A percentile compares a stretch with the other conserved stretches of the same genome.
Evolutionary conservation across 2,797 vertebrate species (phyloP).

Genomic region (Chiropotes sagulatus): DNA sequence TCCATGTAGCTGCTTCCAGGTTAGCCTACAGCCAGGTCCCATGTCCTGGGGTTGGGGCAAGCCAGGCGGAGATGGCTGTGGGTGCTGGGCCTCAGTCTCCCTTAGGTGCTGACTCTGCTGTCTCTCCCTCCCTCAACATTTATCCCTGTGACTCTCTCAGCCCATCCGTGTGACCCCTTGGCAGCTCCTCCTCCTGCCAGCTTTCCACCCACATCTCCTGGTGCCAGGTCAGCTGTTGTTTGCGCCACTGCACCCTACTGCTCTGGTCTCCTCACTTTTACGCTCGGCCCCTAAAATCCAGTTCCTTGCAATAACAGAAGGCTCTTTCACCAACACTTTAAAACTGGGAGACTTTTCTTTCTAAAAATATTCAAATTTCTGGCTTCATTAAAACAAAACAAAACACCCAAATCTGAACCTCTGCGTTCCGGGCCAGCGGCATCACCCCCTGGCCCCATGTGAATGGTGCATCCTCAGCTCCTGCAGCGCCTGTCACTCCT

Average conservation of each 20-base stretch:
- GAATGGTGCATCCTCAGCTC: fast-evolving
- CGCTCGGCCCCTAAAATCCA: fast-evolving
- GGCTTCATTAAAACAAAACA: not conserved
- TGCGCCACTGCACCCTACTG: fast-evolving
- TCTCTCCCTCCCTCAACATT: fast-evolving
- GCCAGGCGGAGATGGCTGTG: not conserved
- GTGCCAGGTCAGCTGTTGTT: not conserved
- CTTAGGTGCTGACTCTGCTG: not conserved
- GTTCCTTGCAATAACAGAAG: not conserved
- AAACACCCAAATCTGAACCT: not conserved
- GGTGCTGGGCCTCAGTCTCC: not conserved
- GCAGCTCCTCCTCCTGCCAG: not conserved
- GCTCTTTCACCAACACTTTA: not conserved
- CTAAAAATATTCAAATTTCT: not conserved
- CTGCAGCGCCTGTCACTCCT: fast-evolving
- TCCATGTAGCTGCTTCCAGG: not conserved
- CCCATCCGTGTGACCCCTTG: not conserved
- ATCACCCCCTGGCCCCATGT: not conserved
- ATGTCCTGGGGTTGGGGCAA: not conserved
- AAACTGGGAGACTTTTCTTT: not conserved
- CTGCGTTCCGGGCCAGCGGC: not conserved
- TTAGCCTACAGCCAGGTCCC: not conserved
- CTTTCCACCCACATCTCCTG: too few species aligned
- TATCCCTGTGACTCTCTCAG: not conserved
- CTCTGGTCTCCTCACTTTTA: not conserved